phyloP scores from a whole-genome alignment of 1,140 invertebrate species.

The Cephus cinctus region DNA sequence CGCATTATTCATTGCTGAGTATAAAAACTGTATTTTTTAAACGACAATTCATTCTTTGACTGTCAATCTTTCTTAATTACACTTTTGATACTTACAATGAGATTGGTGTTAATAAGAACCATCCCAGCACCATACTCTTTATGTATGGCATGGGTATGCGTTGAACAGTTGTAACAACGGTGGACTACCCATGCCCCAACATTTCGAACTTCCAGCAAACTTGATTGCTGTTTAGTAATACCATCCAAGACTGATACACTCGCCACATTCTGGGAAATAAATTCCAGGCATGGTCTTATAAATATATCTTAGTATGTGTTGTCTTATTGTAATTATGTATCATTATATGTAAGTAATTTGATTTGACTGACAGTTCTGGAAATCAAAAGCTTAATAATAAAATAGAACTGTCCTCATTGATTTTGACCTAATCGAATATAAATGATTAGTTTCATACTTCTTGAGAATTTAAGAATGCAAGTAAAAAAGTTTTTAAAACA shows the following conservation, averaged over 20 bases:
- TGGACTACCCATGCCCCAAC: conserved; percentile 55
- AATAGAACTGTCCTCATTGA: too few species aligned
- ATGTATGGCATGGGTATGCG: conserved; percentile 57
- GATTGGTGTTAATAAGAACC: conserved; percentile 51
- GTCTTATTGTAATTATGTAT: conserved; percentile 3
- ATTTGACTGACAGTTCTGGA: too few species aligned
- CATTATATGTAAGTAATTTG: background rate
- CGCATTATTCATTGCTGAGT: too few species aligned
- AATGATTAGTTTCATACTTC: too few species aligned
- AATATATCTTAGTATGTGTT: too few species aligned
- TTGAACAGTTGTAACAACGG: conserved; percentile 53
- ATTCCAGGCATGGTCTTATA: too few species aligned
- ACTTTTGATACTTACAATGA: conserved; percentile 49
- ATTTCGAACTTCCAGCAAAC: conserved; percentile 49
- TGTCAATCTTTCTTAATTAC: background rate
- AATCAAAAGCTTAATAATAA: too few species aligned
- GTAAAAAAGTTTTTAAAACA: too few species aligned
- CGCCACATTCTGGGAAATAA: conserved; percentile 42
- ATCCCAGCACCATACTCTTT: conserved; percentile 52
- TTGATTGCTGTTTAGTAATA: conserved; percentile 53
- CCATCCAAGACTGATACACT: conserved; percentile 46
- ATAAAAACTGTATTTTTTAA: too few species aligned
- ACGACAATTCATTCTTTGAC: too few species aligned
- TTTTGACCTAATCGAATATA: too few species aligned
- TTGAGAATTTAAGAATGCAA: too few species aligned